A percentile compares a stretch with the other conserved stretches of the same genome.
Conservation (phyloP, 2,113 vertebrate species). For the Leucoraja erinaceus region DNA sequence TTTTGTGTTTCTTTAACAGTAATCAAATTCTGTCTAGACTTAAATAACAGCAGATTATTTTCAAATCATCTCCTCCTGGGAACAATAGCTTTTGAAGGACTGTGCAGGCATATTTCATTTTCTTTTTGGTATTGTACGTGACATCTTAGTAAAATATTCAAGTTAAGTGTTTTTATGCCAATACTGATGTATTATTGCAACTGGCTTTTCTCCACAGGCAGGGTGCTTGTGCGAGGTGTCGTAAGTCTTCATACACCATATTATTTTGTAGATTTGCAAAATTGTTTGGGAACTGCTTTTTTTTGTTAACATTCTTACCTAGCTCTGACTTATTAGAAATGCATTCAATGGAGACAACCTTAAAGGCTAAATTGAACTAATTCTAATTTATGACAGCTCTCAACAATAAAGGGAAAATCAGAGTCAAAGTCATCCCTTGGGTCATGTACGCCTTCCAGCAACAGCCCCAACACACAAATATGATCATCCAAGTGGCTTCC, state of each 20-base stretch:
- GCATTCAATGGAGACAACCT: not conserved
- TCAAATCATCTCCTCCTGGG: constrained; percentile 38
- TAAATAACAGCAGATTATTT: constrained; percentile 39
- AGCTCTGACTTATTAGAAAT: not conserved
- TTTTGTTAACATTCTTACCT: not conserved
- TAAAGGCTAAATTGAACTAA: not conserved
- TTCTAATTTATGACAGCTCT: not conserved
- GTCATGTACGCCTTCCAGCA: not conserved
- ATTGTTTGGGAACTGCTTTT: not conserved
- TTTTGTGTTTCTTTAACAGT: constrained; percentile 37
- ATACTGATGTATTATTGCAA: constrained; percentile 20
- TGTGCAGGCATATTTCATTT: constrained; percentile 33
- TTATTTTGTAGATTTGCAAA: not conserved
- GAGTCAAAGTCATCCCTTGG: not conserved
- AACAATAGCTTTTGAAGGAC: constrained; percentile 37
- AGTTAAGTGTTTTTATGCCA: not conserved
- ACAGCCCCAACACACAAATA: not conserved
- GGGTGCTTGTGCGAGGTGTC: not conserved
- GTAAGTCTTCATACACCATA: not conserved
- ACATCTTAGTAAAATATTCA: constrained; percentile 31
- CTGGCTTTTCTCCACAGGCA: constrained; percentile 33
- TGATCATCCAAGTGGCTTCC: not conserved
- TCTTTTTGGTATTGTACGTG: constrained; percentile 27
- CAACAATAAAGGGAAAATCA: not conserved
- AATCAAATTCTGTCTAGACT: constrained; percentile 38